Base-by-base conservation (phyloP, 1,140 invertebrate species). In the Meloidogyne hapla region DNA sequence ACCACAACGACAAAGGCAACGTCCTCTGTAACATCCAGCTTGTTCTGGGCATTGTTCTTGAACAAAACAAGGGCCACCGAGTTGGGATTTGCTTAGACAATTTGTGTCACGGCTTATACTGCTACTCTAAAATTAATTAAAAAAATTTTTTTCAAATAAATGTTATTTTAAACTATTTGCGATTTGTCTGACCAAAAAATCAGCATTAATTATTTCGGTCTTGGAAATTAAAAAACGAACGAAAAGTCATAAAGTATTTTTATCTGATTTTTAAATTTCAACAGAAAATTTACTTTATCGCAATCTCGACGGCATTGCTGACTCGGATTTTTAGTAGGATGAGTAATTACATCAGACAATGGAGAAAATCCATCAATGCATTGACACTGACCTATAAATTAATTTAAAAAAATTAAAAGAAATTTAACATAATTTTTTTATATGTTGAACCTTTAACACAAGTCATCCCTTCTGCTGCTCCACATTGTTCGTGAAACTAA, bases 401-500 rank as follows among this genome's bases (percentile, higher is more conserved):
- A 21, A 70, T 18, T 70, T 6, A 23, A n/a, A 48, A 18, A 56
- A 25, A 13, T 40, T 1, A 12, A 15, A 62, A 61, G 9, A 21
- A 13, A 80, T n/a, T 33, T 33, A 33, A 33, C 33, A 6, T 33
- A 33, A 8, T 33, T 8, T 33, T 33, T 33, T 6, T 6, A 33
- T 33, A 33, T 6, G 9, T 33, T 33, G 74, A 68, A 64, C 84
- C 84, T 56, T 81, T 83, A 15, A 79, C 62, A 69, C 85, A 86
- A 66, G 84, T 79, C 85, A 86, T 86, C 25, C 82, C 84, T 66
- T 86, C 85, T 23, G 83, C 84, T 12, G 86, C 85, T 18, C 81
- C 85, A 69, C 85, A 86, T 69, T 86, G 85, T 62, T 86, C 86
- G 76, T 87, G 77, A 23, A 70, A 62, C 42, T 81, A 72, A 72